A percentile compares a stretch with the other conserved stretches of the same genome.
Evolutionary conservation across 1,140 invertebrate species (phyloP).

Genomic region (Caenorhabditis remanei): DNA sequence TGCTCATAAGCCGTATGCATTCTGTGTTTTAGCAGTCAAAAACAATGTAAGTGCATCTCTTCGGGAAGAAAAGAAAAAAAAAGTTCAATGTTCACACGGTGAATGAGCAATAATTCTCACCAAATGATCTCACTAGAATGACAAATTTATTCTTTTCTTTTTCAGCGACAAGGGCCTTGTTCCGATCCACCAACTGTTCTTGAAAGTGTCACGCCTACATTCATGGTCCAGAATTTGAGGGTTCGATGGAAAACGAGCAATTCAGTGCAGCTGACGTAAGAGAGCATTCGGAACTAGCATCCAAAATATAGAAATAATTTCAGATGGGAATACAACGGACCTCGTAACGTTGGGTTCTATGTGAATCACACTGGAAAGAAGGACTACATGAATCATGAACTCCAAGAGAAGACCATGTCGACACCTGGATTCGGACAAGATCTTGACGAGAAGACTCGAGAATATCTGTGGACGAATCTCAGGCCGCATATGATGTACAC

Average conservation of each 20-base stretch:
- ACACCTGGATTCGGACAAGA: conserved; percentile 72
- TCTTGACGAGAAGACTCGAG: conserved; percentile 6
- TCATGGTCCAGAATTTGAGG: conserved; percentile 74
- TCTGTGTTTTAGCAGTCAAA: conserved; percentile 77
- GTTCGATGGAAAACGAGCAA: conserved; percentile 75
- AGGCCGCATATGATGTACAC: conserved; percentile 76
- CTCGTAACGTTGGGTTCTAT: conserved; percentile 72
- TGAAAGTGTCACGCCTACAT: conserved; percentile 68
- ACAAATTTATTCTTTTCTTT: neutral
- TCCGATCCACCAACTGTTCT: conserved; percentile 76
- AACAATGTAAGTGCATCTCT: conserved; percentile 70
- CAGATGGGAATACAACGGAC: conserved; percentile 72
- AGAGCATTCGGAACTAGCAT: neutral
- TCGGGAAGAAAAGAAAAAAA: neutral
- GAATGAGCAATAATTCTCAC: conserved; percentile 7
- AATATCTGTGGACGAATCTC: conserved; percentile 69
- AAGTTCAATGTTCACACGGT: conserved; percentile 4
- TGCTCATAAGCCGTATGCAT: conserved; percentile 75
- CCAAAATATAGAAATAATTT: neutral
- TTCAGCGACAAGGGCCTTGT: conserved; percentile 76
- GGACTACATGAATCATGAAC: conserved; percentile 72
- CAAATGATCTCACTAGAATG: neutral
- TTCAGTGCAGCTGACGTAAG: conserved; percentile 71
- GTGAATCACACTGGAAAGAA: conserved; percentile 76
- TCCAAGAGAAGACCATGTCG: conserved; percentile 71